Conservation (phyloP, 2,113 vertebrate genomes). For the Brienomyrus longianalis region DNA sequence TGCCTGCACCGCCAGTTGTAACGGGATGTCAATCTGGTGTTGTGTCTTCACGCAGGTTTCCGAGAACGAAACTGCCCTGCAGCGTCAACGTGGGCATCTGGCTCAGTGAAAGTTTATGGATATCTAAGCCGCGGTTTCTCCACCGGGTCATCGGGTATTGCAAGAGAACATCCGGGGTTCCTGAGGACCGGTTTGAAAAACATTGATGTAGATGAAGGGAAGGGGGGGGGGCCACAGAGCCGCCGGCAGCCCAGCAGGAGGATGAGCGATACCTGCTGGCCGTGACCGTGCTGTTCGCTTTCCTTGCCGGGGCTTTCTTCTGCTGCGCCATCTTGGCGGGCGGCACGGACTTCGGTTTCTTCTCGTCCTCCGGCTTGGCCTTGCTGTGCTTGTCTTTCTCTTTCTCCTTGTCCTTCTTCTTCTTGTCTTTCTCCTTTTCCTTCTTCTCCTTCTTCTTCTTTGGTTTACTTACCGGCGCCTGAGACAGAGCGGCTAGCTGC, state of each 20-base stretch:
- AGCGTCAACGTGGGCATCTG: background rate
- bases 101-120: background rate
- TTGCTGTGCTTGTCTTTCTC: constrained; percentile 69
- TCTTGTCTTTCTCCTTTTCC: constrained; percentile 80
- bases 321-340: constrained; percentile 70
- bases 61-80: background rate
- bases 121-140: background rate
- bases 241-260: background rate
- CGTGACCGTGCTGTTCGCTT: constrained; percentile 78
- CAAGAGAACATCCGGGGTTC: background rate
- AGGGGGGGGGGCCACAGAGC: background rate
- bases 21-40: background rate
- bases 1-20: background rate
- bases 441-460: constrained; percentile 98
- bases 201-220: background rate
- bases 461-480: constrained; percentile 95
- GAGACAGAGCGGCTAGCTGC: constrained; percentile 92
- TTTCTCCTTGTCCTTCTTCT: constrained; percentile 72
- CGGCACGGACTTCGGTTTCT: constrained; percentile 71
- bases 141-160: no score
- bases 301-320: constrained; percentile 80
- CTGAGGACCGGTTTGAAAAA: background rate
- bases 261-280: constrained; percentile 48
- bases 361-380: constrained; percentile 78
- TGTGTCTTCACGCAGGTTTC: background rate